phyloP scores from a whole-genome alignment of 1,140 invertebrate genomes.

The Stenopsyche tienmushanensis region DNA sequence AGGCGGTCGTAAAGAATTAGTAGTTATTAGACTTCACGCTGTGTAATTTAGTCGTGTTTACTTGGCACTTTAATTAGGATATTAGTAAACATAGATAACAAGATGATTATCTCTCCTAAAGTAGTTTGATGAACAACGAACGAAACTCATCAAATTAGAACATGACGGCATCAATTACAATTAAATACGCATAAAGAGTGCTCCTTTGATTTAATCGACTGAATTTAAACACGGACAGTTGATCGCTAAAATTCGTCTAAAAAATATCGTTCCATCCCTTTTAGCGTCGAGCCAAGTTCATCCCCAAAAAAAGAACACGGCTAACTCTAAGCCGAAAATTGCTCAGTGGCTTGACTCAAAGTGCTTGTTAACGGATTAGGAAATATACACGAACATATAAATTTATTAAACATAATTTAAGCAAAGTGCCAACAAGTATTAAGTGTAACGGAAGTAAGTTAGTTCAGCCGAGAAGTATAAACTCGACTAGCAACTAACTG shows the following conservation, averaged over 20 bases:
- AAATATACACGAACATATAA: too few relatives aligned
- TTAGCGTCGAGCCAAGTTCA: too few relatives aligned
- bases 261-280: too few relatives aligned
- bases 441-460: slow-evolving; percentile 29
- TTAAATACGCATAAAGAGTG: too few relatives aligned
- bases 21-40: slow-evolving; percentile 17
- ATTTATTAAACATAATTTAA: slow-evolving; percentile 18
- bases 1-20: slow-evolving; percentile 31
- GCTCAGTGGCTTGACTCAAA: too few relatives aligned
- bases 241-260: too few relatives aligned
- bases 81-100: slow-evolving; percentile 25
- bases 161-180: too few relatives aligned
- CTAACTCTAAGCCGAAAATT: too few relatives aligned
- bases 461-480: neutral
- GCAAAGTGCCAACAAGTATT: slow-evolving; percentile 17
- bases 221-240: neutral
- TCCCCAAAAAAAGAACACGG: too few relatives aligned
- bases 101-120: neutral
- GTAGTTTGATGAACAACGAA: neutral
- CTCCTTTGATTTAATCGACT: too few relatives aligned
- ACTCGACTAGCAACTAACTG: slow-evolving; percentile 5
- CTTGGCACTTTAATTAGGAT: slow-evolving; percentile 28
- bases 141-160: neutral
- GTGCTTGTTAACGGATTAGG: too few relatives aligned
- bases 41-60: slow-evolving; percentile 20